Evolutionary conservation across 2,797 vertebrate species (phyloP).

Genomic region (Gouania willdenowi): DNA sequence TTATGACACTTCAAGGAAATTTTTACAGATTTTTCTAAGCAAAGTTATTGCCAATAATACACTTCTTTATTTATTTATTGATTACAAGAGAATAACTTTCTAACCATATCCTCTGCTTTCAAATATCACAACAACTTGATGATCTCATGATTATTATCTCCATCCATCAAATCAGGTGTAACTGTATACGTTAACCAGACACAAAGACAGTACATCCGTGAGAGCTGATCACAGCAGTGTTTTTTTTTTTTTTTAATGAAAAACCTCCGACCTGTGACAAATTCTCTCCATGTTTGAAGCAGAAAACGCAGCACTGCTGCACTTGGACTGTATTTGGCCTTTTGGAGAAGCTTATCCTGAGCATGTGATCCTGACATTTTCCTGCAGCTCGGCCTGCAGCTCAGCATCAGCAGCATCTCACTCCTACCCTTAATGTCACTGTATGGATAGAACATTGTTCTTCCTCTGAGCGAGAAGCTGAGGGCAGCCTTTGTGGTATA

Average conservation of each 20-base stretch:
- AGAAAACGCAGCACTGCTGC: not conserved
- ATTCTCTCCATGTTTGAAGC: not conserved
- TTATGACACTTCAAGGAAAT: too few species aligned
- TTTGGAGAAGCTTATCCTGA: constrained; percentile 4
- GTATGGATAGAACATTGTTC: not conserved
- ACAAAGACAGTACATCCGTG: not conserved
- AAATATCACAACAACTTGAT: too few species aligned
- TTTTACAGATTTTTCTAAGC: too few species aligned
- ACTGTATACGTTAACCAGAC: too few species aligned
- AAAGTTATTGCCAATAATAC: too few species aligned
- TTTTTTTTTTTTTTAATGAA: too few species aligned
- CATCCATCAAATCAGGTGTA: too few species aligned
- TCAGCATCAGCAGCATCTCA: constrained; percentile 1
- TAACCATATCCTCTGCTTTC: too few species aligned
- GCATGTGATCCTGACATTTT: constrained; percentile 41
- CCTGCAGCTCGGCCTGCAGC: constrained; percentile 7
- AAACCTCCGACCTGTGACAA: constrained; percentile 12
- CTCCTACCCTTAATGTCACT: constrained; percentile 32
- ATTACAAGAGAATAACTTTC: too few species aligned
- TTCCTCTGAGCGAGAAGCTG: not conserved
- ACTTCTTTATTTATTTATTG: too few species aligned
- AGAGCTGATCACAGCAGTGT: not conserved
- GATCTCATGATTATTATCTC: too few species aligned
- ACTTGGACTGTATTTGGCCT: not conserved
- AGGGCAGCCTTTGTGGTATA: not conserved